Base-by-base conservation (phyloP, 2,797 vertebrate genomes). In the Enteromius radiatus region DNA sequence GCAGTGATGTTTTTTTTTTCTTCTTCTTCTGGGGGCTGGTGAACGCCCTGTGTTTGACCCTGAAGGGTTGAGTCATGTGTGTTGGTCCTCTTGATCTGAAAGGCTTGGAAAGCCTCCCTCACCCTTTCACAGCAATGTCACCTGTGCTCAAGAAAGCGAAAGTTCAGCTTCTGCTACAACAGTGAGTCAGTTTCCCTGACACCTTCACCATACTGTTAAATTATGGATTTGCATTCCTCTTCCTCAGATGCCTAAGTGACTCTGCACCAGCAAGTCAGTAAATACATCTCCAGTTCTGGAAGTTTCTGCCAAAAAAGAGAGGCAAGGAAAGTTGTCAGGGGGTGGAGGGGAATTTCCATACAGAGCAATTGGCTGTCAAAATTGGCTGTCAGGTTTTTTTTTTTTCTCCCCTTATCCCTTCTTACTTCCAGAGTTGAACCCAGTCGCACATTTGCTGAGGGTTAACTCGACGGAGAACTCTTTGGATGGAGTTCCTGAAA, bases 151-250 rank as follows among this genome's bases (percentile, higher is more conserved):
- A 61, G 19, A 82, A 74, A 84, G 71, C 11, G 76, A 86, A 84
- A 83, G 84, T 88, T 86, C 82, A 83, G 63, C 70, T 80, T 81
- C 23, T 69, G 41, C 76, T 67, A 36, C 80, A 68, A 86, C 56
- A 59, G 80, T 52, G 67, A 82, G 45, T 64, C 83, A 65, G 45
- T 75, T 73, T 61, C 49, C 12, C 45, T 64, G 74, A 86, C 82
- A 82, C 76, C 17, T 54, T 78, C 52, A n/a, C 54, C 73, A 83
- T 75, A 77, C 75, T 85, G 80, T 69, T 86, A 81, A 87, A 87
- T 88, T 84, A 86, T 88, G 84, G 83, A 88, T 83, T 81, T 49
- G n/a, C 74, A 64, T 74, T 86, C 77, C 76, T 78, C 56, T 84
- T 73, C 67, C 78, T 79, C 59, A 80, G 21, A n/a, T 15, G 21